These are phyloP conservation scores for Mycetomoellerius zeteki DNA, from an alignment of 1,140 invertebrate genomes.

Conservation along the genomic window DNA sequence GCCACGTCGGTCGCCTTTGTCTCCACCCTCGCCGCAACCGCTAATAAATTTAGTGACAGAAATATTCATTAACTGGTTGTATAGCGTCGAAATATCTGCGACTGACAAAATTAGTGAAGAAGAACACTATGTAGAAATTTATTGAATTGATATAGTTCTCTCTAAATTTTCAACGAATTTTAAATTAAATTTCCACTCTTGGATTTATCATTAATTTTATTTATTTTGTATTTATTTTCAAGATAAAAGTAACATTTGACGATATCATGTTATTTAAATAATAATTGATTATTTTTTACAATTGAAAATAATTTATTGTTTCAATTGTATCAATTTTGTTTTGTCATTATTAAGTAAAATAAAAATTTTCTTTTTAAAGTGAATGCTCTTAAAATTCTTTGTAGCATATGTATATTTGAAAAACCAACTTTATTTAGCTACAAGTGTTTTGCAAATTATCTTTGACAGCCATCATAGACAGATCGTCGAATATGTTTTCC, in stretches of 20 bases:
- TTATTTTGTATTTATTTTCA: not conserved
- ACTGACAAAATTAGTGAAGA: constrained; percentile 14
- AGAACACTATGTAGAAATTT: not conserved
- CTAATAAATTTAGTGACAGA: constrained; percentile 52
- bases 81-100: constrained; percentile 17
- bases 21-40: constrained; percentile 19
- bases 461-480: constrained; percentile 28
- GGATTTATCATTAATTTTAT: not conserved
- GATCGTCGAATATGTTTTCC: constrained; percentile 10
- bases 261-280: not conserved
- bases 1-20: constrained; percentile 17
- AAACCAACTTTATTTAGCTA: not conserved
- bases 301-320: not conserved
- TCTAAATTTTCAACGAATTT: not conserved
- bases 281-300: not conserved
- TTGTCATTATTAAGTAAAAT: not conserved
- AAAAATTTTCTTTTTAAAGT: not conserved
- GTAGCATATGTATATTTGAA: not conserved
- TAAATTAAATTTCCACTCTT: not conserved
- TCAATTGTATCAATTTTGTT: not conserved
- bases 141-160: constrained; percentile 12
- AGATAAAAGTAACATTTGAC: not conserved
- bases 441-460: constrained; percentile 19
- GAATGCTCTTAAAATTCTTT: not conserved
- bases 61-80: constrained; percentile 36